These are phyloP conservation scores for Masnerella sp. DNA, from an alignment of 2,888 invertebrate species.

Conservation along the genomic window DNA sequence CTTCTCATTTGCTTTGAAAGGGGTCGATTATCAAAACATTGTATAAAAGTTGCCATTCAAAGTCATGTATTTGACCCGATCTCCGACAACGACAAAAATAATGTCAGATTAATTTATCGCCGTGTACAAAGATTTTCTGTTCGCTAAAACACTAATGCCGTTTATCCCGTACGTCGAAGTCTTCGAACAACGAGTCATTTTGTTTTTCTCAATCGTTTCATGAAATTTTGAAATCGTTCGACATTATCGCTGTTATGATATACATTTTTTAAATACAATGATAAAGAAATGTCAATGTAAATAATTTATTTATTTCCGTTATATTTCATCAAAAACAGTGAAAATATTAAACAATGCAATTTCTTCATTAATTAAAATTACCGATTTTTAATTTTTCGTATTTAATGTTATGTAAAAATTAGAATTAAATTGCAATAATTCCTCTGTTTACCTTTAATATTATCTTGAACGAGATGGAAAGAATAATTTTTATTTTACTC, in stretches of 20 bases:
- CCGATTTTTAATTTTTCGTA: too few species aligned
- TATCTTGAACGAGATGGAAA: too few species aligned
- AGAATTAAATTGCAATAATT: too few species aligned
- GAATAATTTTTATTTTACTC: conserved; percentile 7
- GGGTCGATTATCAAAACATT: conserved; percentile 68
- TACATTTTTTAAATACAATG: not conserved
- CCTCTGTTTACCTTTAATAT: too few species aligned
- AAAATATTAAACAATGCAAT: too few species aligned
- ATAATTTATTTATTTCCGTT: too few species aligned
- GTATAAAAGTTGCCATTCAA: conserved; percentile 67
- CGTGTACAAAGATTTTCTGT: conserved; percentile 74
- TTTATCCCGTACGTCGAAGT: conserved; percentile 64
- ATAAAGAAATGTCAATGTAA: too few species aligned
- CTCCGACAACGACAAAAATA: conserved; percentile 52
- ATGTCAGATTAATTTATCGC: conserved; percentile 69
- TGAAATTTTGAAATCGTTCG: conserved; percentile 32
- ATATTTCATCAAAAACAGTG: too few species aligned
- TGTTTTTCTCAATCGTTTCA: conserved; percentile 18
- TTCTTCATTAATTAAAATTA: too few species aligned
- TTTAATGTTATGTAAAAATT: too few species aligned
- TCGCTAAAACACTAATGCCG: conserved; percentile 69
- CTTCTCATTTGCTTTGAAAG: conserved; percentile 53
- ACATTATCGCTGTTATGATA: conserved; percentile 17
- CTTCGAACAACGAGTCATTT: conserved; percentile 56
- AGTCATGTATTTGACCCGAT: conserved; percentile 54